A percentile compares a stretch with the other conserved stretches of the same genome.
Evolutionary conservation across 2,888 invertebrate species (phyloP).

Genomic region (Chaitophorus viminalis): DNA sequence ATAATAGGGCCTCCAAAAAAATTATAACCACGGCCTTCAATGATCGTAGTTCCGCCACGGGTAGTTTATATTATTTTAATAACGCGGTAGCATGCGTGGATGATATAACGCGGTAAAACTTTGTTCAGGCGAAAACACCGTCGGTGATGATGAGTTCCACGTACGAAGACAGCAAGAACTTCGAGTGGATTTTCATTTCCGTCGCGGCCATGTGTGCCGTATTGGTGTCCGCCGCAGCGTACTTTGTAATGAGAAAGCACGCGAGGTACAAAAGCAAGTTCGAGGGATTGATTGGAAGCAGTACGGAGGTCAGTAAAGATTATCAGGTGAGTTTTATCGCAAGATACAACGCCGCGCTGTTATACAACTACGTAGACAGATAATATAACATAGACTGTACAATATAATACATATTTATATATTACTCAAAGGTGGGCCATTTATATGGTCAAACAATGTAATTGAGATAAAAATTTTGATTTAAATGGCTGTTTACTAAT

Average conservation of each 20-base stretch:
- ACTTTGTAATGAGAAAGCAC: constrained; percentile 60
- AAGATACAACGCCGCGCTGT: too few relatives aligned
- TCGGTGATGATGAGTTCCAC: constrained; percentile 51
- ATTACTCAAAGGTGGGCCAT: neutral
- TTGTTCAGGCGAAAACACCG: constrained; percentile 26
- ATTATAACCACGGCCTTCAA: too few relatives aligned
- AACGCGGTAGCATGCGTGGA: too few relatives aligned
- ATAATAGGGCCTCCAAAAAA: too few relatives aligned
- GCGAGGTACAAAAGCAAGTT: constrained; percentile 52
- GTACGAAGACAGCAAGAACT: constrained; percentile 62
- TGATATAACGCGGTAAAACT: neutral
- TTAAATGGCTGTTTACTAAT: too few relatives aligned
- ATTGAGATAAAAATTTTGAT: too few relatives aligned
- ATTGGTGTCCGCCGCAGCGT: constrained; percentile 56
- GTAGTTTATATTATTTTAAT: too few relatives aligned
- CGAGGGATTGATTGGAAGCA: constrained; percentile 65
- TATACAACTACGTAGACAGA: too few relatives aligned
- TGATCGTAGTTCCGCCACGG: too few relatives aligned
- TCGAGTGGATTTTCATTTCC: constrained; percentile 59
- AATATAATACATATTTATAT: neutral
- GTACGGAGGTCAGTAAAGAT: constrained; percentile 87
- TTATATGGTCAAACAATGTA: too few relatives aligned
- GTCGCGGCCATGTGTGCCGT: constrained; percentile 59
- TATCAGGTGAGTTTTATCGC: constrained; percentile 76
- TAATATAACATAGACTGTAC: neutral